Evolutionary conservation across 2,113 vertebrate species (phyloP).

Genomic region (Melospiza georgiana): DNA sequence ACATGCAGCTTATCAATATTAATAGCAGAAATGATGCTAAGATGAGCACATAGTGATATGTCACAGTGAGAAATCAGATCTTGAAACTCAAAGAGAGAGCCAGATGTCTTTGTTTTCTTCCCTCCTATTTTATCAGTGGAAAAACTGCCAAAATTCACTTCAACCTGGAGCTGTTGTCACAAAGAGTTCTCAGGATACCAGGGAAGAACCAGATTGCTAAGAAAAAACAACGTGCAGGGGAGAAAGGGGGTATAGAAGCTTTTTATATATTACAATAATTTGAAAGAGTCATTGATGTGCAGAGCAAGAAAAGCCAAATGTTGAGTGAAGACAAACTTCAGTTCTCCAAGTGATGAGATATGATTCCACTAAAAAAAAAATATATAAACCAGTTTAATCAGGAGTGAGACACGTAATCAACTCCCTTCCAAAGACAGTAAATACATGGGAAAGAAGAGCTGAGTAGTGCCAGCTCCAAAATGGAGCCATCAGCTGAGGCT

Average conservation of each 20-base stretch:
- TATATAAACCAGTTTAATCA: background rate
- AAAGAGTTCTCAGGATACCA: background rate
- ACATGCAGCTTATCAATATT: background rate
- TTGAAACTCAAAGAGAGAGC: background rate
- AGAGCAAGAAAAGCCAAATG: background rate
- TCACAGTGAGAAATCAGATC: background rate
- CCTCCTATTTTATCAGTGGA: background rate
- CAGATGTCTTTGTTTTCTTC: background rate
- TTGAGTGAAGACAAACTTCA: background rate
- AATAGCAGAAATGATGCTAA: background rate
- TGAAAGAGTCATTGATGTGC: background rate
- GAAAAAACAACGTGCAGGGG: background rate
- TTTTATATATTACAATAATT: background rate
- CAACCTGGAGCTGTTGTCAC: background rate
- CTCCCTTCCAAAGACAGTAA: background rate
- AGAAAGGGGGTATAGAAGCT: background rate
- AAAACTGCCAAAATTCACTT: background rate
- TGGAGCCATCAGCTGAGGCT: background rate
- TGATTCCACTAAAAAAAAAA: background rate
- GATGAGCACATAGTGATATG: background rate
- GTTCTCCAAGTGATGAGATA: background rate
- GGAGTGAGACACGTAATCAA: background rate
- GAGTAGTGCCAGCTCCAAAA: background rate
- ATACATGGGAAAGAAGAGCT: background rate
- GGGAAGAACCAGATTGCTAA: background rate